Evolutionary conservation across 2,797 vertebrate species (phyloP).

Genomic region (Platyrinchus mystaceus): DNA sequence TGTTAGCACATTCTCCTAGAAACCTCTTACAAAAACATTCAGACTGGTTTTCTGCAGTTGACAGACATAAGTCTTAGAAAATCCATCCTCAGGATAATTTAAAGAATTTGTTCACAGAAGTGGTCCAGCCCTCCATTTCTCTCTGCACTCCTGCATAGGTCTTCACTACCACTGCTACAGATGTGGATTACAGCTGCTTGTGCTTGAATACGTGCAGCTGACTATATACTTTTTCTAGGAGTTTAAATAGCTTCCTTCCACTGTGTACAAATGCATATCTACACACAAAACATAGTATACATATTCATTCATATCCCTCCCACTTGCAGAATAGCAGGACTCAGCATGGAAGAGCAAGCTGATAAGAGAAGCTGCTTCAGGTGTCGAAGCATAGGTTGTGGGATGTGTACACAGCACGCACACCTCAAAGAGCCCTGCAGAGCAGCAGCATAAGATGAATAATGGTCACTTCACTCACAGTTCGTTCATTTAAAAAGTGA

Average conservation of each 20-base stretch:
- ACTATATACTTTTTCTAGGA: not conserved
- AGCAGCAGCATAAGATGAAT: not conserved
- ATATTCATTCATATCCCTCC: conserved; percentile 6
- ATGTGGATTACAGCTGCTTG: not conserved
- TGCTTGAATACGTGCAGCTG: not conserved
- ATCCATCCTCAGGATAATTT: not conserved
- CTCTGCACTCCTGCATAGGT: not conserved
- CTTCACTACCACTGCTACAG: not conserved
- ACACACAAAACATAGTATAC: not conserved
- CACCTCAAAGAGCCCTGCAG: not conserved
- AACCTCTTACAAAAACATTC: not conserved
- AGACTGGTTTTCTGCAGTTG: not conserved
- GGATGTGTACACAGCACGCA: not conserved
- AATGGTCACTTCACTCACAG: not conserved
- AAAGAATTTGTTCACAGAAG: not conserved
- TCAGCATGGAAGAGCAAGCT: not conserved
- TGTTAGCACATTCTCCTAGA: not conserved
- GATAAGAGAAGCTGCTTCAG: not conserved
- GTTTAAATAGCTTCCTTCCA: not conserved
- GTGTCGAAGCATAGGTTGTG: not conserved
- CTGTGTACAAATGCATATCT: not conserved
- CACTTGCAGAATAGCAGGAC: not conserved
- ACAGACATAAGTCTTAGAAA: not conserved
- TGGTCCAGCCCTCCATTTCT: not conserved
- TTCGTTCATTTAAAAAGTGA: not conserved